phyloP scores from a whole-genome alignment of 2,888 invertebrate genomes.

The Ectropis crepuscularia region DNA sequence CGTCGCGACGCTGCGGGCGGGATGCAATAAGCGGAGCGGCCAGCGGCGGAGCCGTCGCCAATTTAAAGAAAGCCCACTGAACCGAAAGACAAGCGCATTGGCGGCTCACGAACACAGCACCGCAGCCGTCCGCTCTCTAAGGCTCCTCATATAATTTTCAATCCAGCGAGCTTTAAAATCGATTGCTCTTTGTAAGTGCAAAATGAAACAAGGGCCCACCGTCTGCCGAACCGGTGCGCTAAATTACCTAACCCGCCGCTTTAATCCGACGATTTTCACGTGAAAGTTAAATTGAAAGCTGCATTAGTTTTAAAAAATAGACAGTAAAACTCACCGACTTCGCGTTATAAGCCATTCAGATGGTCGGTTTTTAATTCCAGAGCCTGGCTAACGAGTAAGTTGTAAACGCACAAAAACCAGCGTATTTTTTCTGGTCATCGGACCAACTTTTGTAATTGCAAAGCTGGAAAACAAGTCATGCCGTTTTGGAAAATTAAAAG shows the following conservation, averaged over 20 bases:
- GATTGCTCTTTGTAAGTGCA: conserved; percentile 83
- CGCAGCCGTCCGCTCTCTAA: conserved; percentile 70
- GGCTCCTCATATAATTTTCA: conserved; percentile 84
- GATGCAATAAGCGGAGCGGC: conserved; percentile 83
- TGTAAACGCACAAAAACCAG: conserved; percentile 33
- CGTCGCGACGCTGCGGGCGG: conserved; percentile 78
- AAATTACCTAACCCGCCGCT: conserved; percentile 60
- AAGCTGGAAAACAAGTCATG: conserved; percentile 30
- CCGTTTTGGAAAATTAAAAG: conserved; percentile 34
- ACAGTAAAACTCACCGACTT: conserved; percentile 44
- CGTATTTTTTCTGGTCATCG: conserved; percentile 33
- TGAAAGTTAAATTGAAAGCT: conserved; percentile 50
- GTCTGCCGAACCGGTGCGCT: conserved; percentile 59
- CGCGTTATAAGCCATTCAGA: conserved; percentile 33
- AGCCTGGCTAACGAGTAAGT: conserved; percentile 33
- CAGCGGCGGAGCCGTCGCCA: conserved; percentile 81
- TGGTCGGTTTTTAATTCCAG: conserved; percentile 33
- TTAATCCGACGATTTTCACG: conserved; percentile 59
- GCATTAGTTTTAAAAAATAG: conserved; percentile 49
- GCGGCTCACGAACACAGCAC: conserved; percentile 79
- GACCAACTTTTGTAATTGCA: conserved; percentile 34
- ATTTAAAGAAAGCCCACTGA: conserved; percentile 86
- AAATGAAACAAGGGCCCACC: conserved; percentile 68
- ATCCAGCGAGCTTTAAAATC: conserved; percentile 84
- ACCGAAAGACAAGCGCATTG: conserved; percentile 86